Base-by-base conservation (phyloP, 2,797 vertebrate species). In the Sylvia borin region DNA sequence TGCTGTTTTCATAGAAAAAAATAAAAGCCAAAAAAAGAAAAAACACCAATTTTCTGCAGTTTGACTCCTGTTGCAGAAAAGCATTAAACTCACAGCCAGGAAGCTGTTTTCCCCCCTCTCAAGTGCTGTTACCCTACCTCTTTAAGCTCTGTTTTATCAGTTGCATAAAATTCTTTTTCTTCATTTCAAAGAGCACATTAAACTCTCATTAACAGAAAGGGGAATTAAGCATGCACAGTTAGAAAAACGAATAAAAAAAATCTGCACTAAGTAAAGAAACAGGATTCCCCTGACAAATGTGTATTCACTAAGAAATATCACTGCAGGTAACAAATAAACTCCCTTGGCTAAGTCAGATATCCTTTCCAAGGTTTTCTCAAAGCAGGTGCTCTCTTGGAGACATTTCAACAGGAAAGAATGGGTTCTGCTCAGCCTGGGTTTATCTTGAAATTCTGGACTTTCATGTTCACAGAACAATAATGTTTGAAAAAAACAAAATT, bases 141-240 rank as follows among this genome's bases (percentile, higher is more conserved):
- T 94, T 96, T 93, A 92, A 93, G 86, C 17, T 61, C 62, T 65
- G 36, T 57, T 92, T 88, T 90, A 91, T 93, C 91, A 94, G 76
- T 94, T 89, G 66, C 58, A 65, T n/a, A 78, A 76, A 90, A 51
- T 2, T 64, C 88, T 92, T 88, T 78, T 75, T 38, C 25, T 74
- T 90, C 32, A 62, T 97, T 92, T 96, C 96, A 93, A 92, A 94
- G 68, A 96, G 36, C 50, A 94, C 53, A 76, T 94, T 93, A 92
- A 96, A 94, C 88, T 96, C 95, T 93, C 93, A 94, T 97, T 97
- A 97, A 95, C 88, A 42, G 91, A 96, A 94, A 95, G 78, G 84
- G 67, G 77, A 97, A 96, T 93, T 94, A 96, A 85, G 45, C 66
- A 93, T 94, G 77, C 88, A 95, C 87, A 94, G 93, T 65, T 88